Conservation (phyloP, 2,113 vertebrate species). For the Pituophis catenifer region DNA sequence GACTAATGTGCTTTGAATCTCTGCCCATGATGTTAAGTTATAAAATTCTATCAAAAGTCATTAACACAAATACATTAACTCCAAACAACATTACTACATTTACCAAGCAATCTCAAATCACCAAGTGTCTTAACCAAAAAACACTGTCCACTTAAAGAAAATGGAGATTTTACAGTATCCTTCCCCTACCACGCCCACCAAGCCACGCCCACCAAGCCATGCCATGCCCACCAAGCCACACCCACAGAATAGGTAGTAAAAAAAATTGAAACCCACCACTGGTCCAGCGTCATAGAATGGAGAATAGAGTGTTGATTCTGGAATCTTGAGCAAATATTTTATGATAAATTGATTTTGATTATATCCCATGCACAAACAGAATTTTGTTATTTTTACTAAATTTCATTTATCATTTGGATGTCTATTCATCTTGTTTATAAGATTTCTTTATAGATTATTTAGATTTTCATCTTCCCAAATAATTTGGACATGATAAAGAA, state of each 20-base stretch:
- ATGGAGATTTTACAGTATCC: too few species aligned
- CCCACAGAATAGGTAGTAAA: too few species aligned
- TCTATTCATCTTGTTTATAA: background rate
- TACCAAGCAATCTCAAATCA: background rate
- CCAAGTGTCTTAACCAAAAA: background rate
- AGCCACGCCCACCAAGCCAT: too few species aligned
- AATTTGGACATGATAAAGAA: background rate
- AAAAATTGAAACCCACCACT: too few species aligned
- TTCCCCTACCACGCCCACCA: too few species aligned
- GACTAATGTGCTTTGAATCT: background rate
- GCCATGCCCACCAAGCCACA: too few species aligned
- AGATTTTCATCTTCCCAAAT: background rate
- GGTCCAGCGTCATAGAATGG: background rate
- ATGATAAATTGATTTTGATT: background rate
- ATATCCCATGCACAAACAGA: background rate
- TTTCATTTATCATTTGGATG: background rate
- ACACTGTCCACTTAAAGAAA: background rate
- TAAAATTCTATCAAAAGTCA: background rate
- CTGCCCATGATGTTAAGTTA: background rate
- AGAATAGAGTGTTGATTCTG: background rate
- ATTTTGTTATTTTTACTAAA: background rate
- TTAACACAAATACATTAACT: background rate
- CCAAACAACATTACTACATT: background rate
- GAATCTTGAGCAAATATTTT: background rate
- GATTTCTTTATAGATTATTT: background rate